A percentile compares a stretch with the other conserved stretches of the same genome.
Conservation (phyloP, 2,113 vertebrate species). For the Uria lomvia region DNA sequence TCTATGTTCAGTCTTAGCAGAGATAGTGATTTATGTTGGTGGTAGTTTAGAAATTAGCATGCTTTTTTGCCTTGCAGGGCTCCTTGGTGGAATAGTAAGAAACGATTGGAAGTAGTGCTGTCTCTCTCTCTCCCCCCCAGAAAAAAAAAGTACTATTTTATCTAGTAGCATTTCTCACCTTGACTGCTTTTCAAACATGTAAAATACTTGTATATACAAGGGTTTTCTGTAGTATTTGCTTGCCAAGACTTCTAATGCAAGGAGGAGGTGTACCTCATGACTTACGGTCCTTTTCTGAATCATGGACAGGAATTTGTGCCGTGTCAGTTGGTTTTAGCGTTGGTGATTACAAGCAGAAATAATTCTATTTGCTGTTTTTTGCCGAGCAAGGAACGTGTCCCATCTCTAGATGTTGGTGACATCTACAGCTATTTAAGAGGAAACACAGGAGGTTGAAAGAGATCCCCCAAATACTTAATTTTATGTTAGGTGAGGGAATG, state of each 20-base stretch:
- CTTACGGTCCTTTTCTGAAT: neutral
- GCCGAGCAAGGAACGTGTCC: neutral
- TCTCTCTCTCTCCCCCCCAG: neutral
- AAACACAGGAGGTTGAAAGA: neutral
- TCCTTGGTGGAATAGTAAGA: neutral
- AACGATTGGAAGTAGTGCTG: neutral
- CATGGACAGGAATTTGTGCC: neutral
- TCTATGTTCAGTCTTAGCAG: neutral
- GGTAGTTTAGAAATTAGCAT: neutral
- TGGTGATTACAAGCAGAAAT: neutral
- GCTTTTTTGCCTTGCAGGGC: neutral
- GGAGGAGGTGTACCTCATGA: neutral
- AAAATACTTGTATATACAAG: neutral
- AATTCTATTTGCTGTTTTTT: neutral
- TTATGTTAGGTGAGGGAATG: neutral
- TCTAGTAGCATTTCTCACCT: neutral
- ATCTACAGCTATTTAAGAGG: neutral
- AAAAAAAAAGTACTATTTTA: neutral
- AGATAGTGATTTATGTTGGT: neutral
- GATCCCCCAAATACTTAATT: neutral
- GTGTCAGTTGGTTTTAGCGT: neutral
- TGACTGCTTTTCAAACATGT: neutral
- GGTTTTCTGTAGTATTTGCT: neutral
- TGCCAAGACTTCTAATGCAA: neutral
- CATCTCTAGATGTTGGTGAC: neutral